A percentile compares a stretch with the other conserved stretches of the same genome.
Evolutionary conservation across 2,113 vertebrate genomes (phyloP).

Genomic region (Mirounga angustirostris): DNA sequence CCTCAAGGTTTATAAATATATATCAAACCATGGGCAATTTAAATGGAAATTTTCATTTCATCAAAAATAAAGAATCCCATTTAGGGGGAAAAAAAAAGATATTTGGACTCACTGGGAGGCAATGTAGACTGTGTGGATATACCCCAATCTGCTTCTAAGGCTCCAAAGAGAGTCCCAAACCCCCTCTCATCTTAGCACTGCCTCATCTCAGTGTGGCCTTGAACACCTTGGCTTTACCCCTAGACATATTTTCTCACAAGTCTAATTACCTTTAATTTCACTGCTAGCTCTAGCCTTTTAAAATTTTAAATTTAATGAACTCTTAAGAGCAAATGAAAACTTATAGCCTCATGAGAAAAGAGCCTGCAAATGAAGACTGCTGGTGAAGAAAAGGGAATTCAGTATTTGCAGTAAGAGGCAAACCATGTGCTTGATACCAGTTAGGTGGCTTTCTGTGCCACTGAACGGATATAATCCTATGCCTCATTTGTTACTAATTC

Average conservation of each 20-base stretch:
- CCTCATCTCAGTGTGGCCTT: neutral
- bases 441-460: neutral
- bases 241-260: neutral
- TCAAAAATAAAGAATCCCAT: neutral
- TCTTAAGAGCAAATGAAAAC: neutral
- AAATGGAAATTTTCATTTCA: neutral
- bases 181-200: neutral
- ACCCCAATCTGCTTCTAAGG: neutral
- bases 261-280: neutral
- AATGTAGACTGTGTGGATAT: fast-evolving
- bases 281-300: neutral
- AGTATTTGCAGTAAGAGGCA: neutral
- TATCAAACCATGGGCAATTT: neutral
- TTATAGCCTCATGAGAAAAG: neutral
- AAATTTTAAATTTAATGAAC: constrained; percentile 1
- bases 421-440: neutral
- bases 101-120: neutral
- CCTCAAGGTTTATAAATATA: neutral
- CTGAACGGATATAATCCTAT: neutral
- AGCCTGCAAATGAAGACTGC: neutral
- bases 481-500: neutral
- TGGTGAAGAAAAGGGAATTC: neutral
- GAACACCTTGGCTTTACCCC: neutral
- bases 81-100: neutral
- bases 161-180: neutral